These are phyloP conservation scores for Rhabdophis nuchalis DNA, from an alignment of 2,797 vertebrate species.

Conservation along the genomic window DNA sequence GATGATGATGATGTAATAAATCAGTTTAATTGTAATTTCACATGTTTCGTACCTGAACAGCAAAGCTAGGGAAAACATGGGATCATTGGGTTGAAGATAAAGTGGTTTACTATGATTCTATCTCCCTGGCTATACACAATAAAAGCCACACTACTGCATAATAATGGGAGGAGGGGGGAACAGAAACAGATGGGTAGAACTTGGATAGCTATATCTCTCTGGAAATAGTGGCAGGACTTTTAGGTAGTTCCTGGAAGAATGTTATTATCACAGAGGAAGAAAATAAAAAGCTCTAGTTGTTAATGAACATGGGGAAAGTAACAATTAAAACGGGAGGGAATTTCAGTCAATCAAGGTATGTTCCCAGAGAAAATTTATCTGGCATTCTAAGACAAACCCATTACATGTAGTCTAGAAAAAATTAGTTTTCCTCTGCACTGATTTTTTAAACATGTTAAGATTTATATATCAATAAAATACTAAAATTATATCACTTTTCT, in stretches of 20 bases:
- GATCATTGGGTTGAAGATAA: not conserved
- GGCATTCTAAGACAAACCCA: not conserved
- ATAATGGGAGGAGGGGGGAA: no score
- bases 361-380: not conserved
- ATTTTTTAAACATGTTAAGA: not conserved
- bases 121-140: not conserved
- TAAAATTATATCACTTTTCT: constrained; percentile 2
- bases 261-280: not conserved
- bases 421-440: not conserved
- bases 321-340: not conserved
- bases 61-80: not conserved
- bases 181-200: not conserved
- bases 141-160: not conserved
- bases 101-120: not conserved
- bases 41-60: not conserved
- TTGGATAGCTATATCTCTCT: not conserved
- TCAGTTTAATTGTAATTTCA: not conserved
- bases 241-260: not conserved
- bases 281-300: not conserved
- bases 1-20: not conserved
- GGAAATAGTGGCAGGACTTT: not conserved
- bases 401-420: not conserved
- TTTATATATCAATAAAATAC: not conserved
- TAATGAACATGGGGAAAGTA: not conserved
- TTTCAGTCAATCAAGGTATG: not conserved